A percentile compares a stretch with the other conserved stretches of the same genome.
Evolutionary conservation across 2,113 vertebrate species (phyloP).

Genomic region (Mesoclemmys tuberculata): DNA sequence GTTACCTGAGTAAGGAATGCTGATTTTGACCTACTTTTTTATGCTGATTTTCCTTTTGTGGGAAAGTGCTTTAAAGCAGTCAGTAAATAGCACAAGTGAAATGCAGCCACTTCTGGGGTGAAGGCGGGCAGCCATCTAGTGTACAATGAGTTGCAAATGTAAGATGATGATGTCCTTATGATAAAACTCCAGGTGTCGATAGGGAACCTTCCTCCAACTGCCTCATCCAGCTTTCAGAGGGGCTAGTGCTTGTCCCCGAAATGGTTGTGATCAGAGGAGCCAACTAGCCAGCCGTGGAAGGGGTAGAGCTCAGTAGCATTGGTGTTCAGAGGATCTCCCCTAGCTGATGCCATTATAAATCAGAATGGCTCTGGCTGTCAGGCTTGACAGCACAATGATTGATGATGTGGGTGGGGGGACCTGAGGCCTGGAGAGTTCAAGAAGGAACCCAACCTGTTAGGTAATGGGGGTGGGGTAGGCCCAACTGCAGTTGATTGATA

Average conservation of each 20-base stretch:
- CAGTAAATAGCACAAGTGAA: not conserved
- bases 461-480: constrained; percentile 30
- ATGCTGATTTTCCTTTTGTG: too few species aligned
- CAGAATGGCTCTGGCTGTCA: not conserved
- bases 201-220: not conserved
- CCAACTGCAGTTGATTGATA: constrained; percentile 55
- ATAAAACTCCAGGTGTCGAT: not conserved
- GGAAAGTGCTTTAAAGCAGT: not conserved
- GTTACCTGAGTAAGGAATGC: not conserved
- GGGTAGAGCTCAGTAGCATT: not conserved
- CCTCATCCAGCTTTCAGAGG: not conserved
- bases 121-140: not conserved
- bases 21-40: not conserved
- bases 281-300: not conserved
- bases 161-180: not conserved
- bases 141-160: not conserved
- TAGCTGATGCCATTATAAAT: not conserved
- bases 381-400: constrained; percentile 49
- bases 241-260: not conserved
- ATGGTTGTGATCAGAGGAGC: not conserved
- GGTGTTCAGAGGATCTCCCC: not conserved
- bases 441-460: constrained; percentile 9
- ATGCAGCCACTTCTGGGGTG: not conserved
- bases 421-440: constrained; percentile 61
- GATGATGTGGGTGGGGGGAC: constrained; percentile 59